phyloP scores from a whole-genome alignment of 2,797 vertebrate genomes.

The Pelodytes ibericus region DNA sequence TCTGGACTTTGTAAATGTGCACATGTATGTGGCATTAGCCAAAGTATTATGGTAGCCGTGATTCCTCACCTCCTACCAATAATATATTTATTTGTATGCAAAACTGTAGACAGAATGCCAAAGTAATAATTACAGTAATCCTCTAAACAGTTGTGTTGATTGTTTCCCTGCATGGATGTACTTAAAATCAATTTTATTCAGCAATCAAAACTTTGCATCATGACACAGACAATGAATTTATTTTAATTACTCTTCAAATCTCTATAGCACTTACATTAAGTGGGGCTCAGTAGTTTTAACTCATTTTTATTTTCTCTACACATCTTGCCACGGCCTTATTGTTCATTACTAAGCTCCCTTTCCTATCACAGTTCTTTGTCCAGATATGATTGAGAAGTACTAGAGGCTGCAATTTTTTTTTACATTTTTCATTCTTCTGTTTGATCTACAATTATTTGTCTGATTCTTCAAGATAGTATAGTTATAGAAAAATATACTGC shows the following conservation, averaged over 20 bases:
- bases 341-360: not conserved
- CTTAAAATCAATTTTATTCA: slow-evolving; percentile 9
- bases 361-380: not conserved
- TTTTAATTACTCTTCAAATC: slow-evolving; percentile 22
- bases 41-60: too few relatives aligned
- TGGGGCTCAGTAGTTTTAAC: not conserved
- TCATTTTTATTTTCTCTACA: slow-evolving; percentile 4
- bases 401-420: too few relatives aligned
- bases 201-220: slow-evolving; percentile 12
- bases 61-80: too few relatives aligned
- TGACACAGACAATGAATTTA: slow-evolving; percentile 1
- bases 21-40: too few relatives aligned
- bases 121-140: not conserved
- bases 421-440: too few relatives aligned
- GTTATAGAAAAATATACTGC: too few relatives aligned
- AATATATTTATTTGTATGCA: not conserved
- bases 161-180: slow-evolving; percentile 1
- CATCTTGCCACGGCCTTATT: not conserved
- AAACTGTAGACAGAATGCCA: not conserved
- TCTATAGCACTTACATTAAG: not conserved
- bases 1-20: too few relatives aligned
- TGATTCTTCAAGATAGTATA: too few relatives aligned
- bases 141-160: not conserved
- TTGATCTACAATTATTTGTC: too few relatives aligned
- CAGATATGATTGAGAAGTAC: not conserved